phyloP scores from a whole-genome alignment of 2,888 invertebrate genomes.

The Hydroisotoma schaefferi region DNA sequence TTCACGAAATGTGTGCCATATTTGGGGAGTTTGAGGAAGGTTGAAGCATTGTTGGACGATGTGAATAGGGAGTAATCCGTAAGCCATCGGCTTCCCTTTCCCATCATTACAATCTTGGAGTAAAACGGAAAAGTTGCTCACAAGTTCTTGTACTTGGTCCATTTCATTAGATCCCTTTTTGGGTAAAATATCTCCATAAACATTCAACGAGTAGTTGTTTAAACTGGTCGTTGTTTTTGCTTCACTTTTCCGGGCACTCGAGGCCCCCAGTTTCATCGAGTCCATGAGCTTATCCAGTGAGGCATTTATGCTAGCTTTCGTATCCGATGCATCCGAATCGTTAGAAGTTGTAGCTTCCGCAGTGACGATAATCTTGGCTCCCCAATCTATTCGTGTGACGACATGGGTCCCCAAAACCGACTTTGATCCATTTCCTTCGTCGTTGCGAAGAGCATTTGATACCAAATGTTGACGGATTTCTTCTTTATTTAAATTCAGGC shows the following conservation, averaged over 20 bases:
- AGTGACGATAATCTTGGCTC: conserved; percentile 10
- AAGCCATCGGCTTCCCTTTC: neutral
- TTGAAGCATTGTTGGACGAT: neutral
- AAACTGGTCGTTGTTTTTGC: no score
- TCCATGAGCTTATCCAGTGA: no score
- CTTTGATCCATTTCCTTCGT: neutral
- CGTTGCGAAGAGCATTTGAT: neutral
- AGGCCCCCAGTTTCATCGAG: no score
- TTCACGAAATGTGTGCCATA: neutral
- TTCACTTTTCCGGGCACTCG: no score
- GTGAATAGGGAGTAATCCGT: neutral
- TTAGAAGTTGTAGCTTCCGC: neutral
- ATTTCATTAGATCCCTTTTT: neutral
- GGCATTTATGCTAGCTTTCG: no score
- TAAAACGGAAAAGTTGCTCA: neutral
- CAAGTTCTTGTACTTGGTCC: neutral
- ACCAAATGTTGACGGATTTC: neutral
- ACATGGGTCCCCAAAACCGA: neutral
- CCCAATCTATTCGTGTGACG: conserved; percentile 9
- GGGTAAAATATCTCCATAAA: conserved; percentile 1
- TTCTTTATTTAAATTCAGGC: neutral
- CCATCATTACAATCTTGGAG: neutral
- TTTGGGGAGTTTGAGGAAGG: neutral
- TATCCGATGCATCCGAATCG: no score
- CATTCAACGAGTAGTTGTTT: neutral